Conservation (phyloP, 1,140 invertebrate species). For the Heliothis subflexa region DNA sequence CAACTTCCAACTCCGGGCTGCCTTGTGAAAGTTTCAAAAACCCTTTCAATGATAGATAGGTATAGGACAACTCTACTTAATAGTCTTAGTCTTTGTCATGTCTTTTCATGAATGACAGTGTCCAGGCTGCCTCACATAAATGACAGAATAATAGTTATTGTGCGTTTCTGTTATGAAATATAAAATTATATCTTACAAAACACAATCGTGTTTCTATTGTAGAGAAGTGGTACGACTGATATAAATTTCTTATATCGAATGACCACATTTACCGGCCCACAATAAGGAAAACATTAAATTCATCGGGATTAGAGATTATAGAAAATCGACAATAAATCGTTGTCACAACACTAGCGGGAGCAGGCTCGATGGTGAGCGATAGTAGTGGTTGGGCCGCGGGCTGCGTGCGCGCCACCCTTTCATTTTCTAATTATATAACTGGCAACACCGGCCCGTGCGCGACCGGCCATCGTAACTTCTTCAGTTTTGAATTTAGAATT, state of each 20-base stretch:
- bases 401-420: conserved; percentile 82
- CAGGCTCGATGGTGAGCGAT: conserved; percentile 78
- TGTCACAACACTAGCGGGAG: conserved; percentile 64
- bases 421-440: conserved; percentile 86
- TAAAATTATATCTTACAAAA: background rate
- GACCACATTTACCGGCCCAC: conserved; percentile 22
- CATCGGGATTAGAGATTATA: conserved; percentile 32
- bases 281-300: conserved; percentile 33
- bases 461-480: conserved; percentile 70
- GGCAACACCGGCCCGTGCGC: conserved; percentile 83
- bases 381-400: conserved; percentile 79
- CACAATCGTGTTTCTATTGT: background rate
- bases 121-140: too few species aligned
- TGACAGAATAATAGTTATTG: too few species aligned
- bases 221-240: background rate
- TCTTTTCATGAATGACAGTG: too few species aligned
- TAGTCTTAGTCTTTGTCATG: too few species aligned
- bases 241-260: conserved; percentile 15
- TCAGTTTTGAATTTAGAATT: conserved; percentile 81
- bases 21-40: too few species aligned
- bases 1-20: too few species aligned
- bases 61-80: too few species aligned
- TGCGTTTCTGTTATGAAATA: too few species aligned
- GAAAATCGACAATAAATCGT: conserved; percentile 39
- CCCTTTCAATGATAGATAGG: too few species aligned